Evolutionary conservation across 2,888 invertebrate genomes (phyloP).

Genomic region (Caprella mutica): DNA sequence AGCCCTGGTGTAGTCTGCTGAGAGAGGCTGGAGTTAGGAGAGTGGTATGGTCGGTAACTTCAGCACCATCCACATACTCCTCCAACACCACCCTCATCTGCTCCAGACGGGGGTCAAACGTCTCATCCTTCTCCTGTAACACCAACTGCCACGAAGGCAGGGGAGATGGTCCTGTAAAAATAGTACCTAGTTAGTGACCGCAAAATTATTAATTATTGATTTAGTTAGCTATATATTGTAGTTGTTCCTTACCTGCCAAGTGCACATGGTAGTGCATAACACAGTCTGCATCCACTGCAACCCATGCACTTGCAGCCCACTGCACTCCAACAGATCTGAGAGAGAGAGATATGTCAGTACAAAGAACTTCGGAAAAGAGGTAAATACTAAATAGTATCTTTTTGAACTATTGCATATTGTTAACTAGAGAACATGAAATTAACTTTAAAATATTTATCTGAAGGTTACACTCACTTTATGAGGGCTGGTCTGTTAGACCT

Average conservation of each 20-base stretch:
- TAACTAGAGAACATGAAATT: no score
- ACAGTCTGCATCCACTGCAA: conserved; percentile 36
- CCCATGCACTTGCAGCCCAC: conserved; percentile 36
- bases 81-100: conserved; percentile 16
- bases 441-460: no score
- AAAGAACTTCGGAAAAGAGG: no score
- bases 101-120: conserved; percentile 26
- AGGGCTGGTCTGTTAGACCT: conserved; percentile 33
- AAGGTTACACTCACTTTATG: no score
- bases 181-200: no score
- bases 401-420: no score
- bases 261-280: conserved; percentile 36
- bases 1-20: conserved; percentile 18
- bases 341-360: no score
- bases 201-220: no score
- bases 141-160: conserved; percentile 26
- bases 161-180: conserved; percentile 4
- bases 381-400: no score
- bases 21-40: conserved; percentile 18
- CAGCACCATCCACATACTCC: conserved; percentile 21
- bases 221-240: no score
- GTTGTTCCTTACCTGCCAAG: conserved; percentile 18
- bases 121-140: conserved; percentile 24
- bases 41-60: conserved; percentile 27
- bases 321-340: conserved; percentile 32